phyloP scores from a whole-genome alignment of 1,140 invertebrate species.

The Drosophila ercepeae region DNA sequence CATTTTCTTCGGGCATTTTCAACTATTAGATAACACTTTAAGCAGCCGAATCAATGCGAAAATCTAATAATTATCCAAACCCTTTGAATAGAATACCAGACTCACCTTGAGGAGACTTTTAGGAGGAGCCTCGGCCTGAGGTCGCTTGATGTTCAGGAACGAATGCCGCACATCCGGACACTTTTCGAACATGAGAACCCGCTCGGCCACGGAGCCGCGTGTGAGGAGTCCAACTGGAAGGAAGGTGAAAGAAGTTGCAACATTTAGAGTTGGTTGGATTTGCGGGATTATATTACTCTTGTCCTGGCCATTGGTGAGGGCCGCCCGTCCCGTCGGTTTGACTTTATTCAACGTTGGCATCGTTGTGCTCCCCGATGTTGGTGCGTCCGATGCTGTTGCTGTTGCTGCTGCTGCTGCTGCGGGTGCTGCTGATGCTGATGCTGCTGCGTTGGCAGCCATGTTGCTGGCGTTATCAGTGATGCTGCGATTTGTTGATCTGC shows the following conservation, averaged over 20 bases:
- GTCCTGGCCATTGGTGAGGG: slow-evolving; percentile 78
- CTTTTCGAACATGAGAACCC: slow-evolving; percentile 95
- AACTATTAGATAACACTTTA: slow-evolving; percentile 48
- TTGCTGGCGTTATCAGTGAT: slow-evolving; percentile 51
- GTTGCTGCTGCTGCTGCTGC: slow-evolving; percentile 23
- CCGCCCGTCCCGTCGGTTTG: slow-evolving; percentile 68
- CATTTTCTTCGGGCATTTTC: slow-evolving; percentile 50
- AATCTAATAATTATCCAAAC: neutral
- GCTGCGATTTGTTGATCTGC: slow-evolving; percentile 30
- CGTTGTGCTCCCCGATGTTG: slow-evolving; percentile 60
- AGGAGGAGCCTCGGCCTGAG: slow-evolving; percentile 63
- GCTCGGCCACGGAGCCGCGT: slow-evolving; percentile 94
- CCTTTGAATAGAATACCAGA: slow-evolving; percentile 2
- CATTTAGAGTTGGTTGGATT: slow-evolving; percentile 10
- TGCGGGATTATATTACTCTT: slow-evolving; percentile 68
- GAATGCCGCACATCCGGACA: slow-evolving; percentile 88
- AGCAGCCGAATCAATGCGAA: slow-evolving; percentile 11
- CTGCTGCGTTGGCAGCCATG: slow-evolving; percentile 34
- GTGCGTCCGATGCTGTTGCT: slow-evolving; percentile 20
- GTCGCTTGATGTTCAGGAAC: slow-evolving; percentile 77
- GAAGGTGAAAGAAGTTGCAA: slow-evolving; percentile 52
- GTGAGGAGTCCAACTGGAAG: slow-evolving; percentile 92
- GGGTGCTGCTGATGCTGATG: slow-evolving; percentile 14
- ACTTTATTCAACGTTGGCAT: slow-evolving; percentile 82
- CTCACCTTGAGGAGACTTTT: slow-evolving; percentile 77